Percentiles rank a stretch among this genome's conserved stretches.
Evolutionary conservation across 2,888 invertebrate genomes (phyloP).

Genomic region (Lamproptera curius): DNA sequence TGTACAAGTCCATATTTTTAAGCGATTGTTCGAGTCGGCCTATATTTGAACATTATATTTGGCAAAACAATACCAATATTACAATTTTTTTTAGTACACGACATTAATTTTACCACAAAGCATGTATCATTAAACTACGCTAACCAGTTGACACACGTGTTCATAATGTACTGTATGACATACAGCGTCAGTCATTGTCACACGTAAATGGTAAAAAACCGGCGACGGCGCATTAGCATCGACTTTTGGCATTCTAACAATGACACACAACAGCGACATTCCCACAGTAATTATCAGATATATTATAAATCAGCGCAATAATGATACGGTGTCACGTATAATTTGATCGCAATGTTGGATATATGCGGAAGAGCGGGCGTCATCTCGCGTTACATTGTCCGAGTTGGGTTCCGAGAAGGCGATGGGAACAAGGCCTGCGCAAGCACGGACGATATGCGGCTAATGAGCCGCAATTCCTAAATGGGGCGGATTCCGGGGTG

Average conservation of each 20-base stretch:
- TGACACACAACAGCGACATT: constrained; percentile 49
- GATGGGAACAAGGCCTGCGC: constrained; percentile 58
- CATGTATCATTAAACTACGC: too few relatives aligned
- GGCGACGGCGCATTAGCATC: constrained; percentile 22
- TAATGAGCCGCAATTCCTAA: constrained; percentile 6
- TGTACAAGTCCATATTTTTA: too few relatives aligned
- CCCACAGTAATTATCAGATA: constrained; percentile 63
- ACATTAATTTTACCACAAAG: too few relatives aligned
- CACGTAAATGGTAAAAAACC: constrained; percentile 3
- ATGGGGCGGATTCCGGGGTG: not conserved
- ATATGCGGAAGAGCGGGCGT: constrained; percentile 70
- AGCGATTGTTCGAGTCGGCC: too few relatives aligned
- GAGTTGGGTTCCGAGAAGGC: constrained; percentile 69
- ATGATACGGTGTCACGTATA: constrained; percentile 70
- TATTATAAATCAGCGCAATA: constrained; percentile 55
- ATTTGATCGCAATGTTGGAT: constrained; percentile 70
- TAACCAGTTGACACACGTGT: too few relatives aligned
- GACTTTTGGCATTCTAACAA: constrained; percentile 33
- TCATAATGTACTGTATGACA: too few relatives aligned
- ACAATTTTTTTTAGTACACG: too few relatives aligned
- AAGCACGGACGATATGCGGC: constrained; percentile 25
- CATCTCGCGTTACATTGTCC: constrained; percentile 73
- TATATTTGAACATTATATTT: too few relatives aligned
- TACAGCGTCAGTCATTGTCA: constrained; percentile 3
- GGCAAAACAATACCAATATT: too few relatives aligned